Evolutionary conservation across 2,113 vertebrate species (phyloP).

Genomic region (Poecile atricapillus): DNA sequence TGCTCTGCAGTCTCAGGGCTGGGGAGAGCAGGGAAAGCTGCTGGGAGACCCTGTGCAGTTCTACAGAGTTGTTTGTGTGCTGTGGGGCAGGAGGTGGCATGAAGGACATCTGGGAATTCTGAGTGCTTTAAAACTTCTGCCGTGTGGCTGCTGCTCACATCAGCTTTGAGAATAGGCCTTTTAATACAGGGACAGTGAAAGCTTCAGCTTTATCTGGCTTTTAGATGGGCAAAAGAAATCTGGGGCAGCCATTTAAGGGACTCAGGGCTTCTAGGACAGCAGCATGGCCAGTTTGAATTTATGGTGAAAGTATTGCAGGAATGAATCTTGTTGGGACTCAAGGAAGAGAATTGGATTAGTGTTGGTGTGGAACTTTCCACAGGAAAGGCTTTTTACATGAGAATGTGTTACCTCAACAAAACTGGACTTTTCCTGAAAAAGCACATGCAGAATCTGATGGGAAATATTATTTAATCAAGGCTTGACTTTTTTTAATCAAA

Average conservation of each 20-base stretch:
- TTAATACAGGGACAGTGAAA: background rate
- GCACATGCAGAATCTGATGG: background rate
- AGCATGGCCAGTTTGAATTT: background rate
- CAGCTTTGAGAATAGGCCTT: background rate
- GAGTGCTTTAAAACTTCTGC: background rate
- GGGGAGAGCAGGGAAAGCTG: background rate
- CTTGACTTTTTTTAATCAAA: background rate
- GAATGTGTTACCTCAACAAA: background rate
- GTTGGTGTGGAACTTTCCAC: background rate
- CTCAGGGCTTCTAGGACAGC: background rate
- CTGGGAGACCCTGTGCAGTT: background rate
- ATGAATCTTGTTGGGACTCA: background rate
- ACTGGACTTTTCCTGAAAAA: background rate
- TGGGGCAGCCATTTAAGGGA: background rate
- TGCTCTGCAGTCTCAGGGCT: fast-evolving
- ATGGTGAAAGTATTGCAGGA: background rate
- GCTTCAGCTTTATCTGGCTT: background rate
- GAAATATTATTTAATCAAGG: background rate
- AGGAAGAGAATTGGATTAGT: background rate
- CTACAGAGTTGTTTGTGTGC: fast-evolving
- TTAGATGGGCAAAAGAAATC: background rate
- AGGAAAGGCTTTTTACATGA: background rate
- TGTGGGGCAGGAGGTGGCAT: fast-evolving
- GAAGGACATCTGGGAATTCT: background rate
- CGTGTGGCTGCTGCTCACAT: background rate